A percentile compares a stretch with the other conserved stretches of the same genome.
Evolutionary conservation across 2,797 vertebrate genomes (phyloP).

Genomic region (Xiphophorus birchmanni): DNA sequence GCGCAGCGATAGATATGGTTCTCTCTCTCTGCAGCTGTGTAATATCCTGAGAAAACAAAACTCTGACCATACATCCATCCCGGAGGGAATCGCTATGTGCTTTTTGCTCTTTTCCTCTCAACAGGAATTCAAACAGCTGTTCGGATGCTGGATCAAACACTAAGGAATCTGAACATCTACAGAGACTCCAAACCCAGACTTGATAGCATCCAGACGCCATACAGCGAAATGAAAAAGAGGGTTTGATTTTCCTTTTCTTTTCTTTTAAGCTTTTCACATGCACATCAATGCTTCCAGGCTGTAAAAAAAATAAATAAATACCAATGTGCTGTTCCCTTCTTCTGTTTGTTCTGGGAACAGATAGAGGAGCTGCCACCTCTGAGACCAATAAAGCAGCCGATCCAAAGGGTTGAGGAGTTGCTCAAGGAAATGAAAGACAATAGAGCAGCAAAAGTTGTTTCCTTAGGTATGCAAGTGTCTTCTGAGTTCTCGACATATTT

Average conservation of each 20-base stretch:
- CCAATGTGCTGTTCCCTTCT: neutral
- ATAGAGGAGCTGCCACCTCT: slow-evolving; percentile 56
- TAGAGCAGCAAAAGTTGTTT: slow-evolving; percentile 55
- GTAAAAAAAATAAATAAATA: neutral
- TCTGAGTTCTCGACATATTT: neutral
- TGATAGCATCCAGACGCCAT: slow-evolving; percentile 74
- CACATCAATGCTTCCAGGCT: slow-evolving; percentile 3
- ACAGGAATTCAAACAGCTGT: slow-evolving; percentile 87
- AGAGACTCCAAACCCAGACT: slow-evolving; percentile 76
- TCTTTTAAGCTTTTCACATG: neutral
- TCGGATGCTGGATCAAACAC: slow-evolving; percentile 77
- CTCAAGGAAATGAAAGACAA: slow-evolving; percentile 65
- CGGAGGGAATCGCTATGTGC: slow-evolving; percentile 15
- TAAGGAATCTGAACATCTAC: slow-evolving; percentile 81
- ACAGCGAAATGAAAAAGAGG: slow-evolving; percentile 68
- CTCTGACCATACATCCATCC: slow-evolving; percentile 6
- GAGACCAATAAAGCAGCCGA: slow-evolving; percentile 47
- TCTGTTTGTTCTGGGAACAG: slow-evolving; percentile 45
- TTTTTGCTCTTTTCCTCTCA: slow-evolving; percentile 17
- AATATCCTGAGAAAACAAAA: slow-evolving; percentile 21
- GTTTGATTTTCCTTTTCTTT: slow-evolving; percentile 60
- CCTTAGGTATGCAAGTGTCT: slow-evolving; percentile 64
- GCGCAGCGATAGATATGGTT: slow-evolving; percentile 66
- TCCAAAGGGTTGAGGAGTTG: slow-evolving; percentile 63
- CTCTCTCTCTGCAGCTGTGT: slow-evolving; percentile 26